phyloP scores from a whole-genome alignment of 2,888 invertebrate genomes.

The Geophilus truncorum region DNA sequence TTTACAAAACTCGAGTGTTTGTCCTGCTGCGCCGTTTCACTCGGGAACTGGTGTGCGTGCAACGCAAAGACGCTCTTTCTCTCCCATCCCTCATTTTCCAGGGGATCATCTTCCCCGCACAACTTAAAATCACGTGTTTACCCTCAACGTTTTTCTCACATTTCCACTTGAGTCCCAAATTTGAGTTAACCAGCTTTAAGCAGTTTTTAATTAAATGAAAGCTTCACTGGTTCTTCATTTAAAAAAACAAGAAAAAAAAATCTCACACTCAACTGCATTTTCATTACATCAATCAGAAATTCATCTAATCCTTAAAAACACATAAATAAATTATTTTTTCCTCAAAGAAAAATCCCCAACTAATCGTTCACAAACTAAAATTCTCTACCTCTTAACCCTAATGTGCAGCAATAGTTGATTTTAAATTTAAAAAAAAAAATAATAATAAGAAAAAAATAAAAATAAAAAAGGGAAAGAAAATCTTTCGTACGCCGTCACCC shows the following conservation, averaged over 20 bases:
- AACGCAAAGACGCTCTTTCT: background rate
- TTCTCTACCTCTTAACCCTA: background rate
- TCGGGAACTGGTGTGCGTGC: background rate
- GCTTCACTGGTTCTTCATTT: background rate
- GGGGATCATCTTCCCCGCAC: conserved; percentile 1
- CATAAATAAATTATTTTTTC: background rate
- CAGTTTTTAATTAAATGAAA: background rate
- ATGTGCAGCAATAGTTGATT: background rate
- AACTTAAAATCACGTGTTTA: conserved; percentile 7
- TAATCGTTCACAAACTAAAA: background rate
- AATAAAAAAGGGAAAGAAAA: background rate
- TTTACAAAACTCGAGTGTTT: background rate
- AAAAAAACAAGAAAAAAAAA: background rate
- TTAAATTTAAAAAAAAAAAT: background rate
- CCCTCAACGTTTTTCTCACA: conserved; percentile 6
- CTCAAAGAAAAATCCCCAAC: background rate
- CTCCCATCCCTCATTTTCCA: background rate
- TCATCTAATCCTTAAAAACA: background rate
- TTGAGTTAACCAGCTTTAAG: background rate
- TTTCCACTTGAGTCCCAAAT: background rate
- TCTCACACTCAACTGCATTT: background rate
- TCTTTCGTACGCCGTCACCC: conserved; percentile 9
- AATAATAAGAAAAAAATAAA: background rate
- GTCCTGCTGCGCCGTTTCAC: background rate
- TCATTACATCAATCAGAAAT: background rate